A percentile compares a stretch with the other conserved stretches of the same genome.
phyloP scores from a whole-genome alignment of 2,888 invertebrate species.

The Autographa gamma region DNA sequence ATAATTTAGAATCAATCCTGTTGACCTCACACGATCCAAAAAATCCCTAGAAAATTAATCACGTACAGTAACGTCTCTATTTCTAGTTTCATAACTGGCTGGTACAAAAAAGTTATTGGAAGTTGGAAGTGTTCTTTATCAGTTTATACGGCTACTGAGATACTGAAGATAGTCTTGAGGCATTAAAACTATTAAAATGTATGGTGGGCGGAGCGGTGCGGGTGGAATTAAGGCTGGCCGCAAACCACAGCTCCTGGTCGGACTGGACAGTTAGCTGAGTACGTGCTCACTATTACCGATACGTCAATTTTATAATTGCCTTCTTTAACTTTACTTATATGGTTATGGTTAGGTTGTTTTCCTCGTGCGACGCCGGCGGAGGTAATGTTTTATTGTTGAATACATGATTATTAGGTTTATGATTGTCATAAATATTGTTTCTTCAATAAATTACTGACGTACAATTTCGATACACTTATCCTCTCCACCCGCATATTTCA shows the following conservation, averaged over 20 bases:
- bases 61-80: slow-evolving; percentile 72
- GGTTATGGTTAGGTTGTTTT: slow-evolving; percentile 19
- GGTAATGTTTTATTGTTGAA: not conserved
- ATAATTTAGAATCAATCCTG: slow-evolving; percentile 44
- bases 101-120: slow-evolving; percentile 62
- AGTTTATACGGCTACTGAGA: slow-evolving; percentile 64
- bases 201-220: slow-evolving; percentile 76
- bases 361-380: not conserved
- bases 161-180: slow-evolving; percentile 70
- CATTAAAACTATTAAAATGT: slow-evolving; percentile 86
- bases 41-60: slow-evolving; percentile 60
- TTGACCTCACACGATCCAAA: slow-evolving; percentile 60
- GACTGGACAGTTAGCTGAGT: slow-evolving; percentile 75
- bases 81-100: slow-evolving; percentile 60
- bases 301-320: slow-evolving; percentile 72
- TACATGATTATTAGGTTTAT: not conserved
- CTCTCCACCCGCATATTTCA: too few species aligned
- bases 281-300: slow-evolving; percentile 69
- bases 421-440: too few species aligned
- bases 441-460: too few species aligned
- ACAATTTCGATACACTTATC: too few species aligned
- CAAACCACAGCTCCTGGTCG: slow-evolving; percentile 86
- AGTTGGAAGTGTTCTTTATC: slow-evolving; percentile 50
- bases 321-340: slow-evolving; percentile 41
- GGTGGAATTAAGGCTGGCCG: slow-evolving; percentile 80